Percentiles rank a stretch among this genome's conserved stretches.
Evolutionary conservation across 2,797 vertebrate genomes (phyloP).

Genomic region (Hydrophis major): DNA sequence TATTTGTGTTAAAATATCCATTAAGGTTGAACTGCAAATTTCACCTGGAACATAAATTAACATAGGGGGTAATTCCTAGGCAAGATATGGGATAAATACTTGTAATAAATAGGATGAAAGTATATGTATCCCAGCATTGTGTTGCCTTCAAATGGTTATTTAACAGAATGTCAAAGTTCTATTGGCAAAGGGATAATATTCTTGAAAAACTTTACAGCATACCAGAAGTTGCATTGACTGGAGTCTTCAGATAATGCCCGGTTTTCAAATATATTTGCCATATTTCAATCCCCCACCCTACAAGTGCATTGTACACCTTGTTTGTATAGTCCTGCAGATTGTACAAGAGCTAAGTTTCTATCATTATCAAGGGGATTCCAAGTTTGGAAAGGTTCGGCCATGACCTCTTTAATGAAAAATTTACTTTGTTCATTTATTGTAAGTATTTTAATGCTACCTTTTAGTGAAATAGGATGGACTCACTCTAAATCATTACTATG

Average conservation of each 20-base stretch:
- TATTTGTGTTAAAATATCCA: background rate
- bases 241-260: background rate
- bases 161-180: background rate
- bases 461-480: background rate
- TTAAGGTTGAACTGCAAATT: background rate
- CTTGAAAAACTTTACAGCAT: background rate
- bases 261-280: background rate
- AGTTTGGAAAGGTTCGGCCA: background rate
- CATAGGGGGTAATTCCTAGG: background rate
- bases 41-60: background rate
- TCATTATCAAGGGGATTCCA: background rate
- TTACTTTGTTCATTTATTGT: background rate
- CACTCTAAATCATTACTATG: background rate
- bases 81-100: background rate
- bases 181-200: background rate
- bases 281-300: background rate
- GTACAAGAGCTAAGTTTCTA: background rate
- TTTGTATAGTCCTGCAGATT: background rate
- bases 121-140: background rate
- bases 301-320: background rate
- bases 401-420: background rate
- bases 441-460: background rate
- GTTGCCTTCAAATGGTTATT: background rate
- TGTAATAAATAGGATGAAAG: background rate
- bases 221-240: background rate